Conservation (phyloP, 2,113 vertebrate genomes). For the Proterorhinus semilunaris region DNA sequence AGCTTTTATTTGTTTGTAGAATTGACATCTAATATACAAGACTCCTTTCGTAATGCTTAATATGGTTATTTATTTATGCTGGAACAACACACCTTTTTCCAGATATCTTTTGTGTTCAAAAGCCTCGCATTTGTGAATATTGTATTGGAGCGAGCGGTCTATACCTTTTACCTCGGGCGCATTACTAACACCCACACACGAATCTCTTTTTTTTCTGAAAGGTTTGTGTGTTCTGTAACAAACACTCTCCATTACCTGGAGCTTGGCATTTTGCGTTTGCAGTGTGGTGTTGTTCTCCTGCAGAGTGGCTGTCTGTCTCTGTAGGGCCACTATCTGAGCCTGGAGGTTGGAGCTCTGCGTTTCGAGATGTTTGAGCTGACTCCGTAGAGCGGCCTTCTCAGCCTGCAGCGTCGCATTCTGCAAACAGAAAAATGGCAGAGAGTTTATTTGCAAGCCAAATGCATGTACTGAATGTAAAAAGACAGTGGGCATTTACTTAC, state of each 20-base stretch:
- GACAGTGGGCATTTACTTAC: conserved; percentile 72
- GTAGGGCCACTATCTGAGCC: conserved; percentile 93
- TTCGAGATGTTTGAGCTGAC: conserved; percentile 94
- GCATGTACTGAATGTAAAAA: accelerated
- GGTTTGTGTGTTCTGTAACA: background rate
- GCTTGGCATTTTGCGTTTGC: conserved; percentile 96
- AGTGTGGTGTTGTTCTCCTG: conserved; percentile 95
- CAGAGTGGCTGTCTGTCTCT: conserved; percentile 90
- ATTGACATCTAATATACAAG: too few relatives aligned
- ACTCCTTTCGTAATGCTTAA: too few relatives aligned
- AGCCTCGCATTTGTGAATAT: conserved; percentile 1
- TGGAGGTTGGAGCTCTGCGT: conserved; percentile 93
- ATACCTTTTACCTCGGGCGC: background rate
- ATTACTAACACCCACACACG: conserved; percentile 14
- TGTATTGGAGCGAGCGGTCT: background rate
- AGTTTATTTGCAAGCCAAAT: background rate
- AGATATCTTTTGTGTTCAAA: conserved; percentile 40
- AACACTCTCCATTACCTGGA: conserved; percentile 80
- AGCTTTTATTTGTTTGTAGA: too few relatives aligned
- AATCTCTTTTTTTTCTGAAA: background rate
- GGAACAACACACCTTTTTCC: conserved; percentile 18
- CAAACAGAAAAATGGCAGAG: conserved; percentile 3
- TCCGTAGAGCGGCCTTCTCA: conserved; percentile 93
- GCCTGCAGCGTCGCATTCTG: conserved; percentile 98
- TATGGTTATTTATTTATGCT: too few relatives aligned